Percentiles rank a stretch among this genome's conserved stretches.
These are phyloP conservation scores for Brienomyrus longianalis DNA, from an alignment of 2,113 vertebrate genomes.

Conservation along the genomic window DNA sequence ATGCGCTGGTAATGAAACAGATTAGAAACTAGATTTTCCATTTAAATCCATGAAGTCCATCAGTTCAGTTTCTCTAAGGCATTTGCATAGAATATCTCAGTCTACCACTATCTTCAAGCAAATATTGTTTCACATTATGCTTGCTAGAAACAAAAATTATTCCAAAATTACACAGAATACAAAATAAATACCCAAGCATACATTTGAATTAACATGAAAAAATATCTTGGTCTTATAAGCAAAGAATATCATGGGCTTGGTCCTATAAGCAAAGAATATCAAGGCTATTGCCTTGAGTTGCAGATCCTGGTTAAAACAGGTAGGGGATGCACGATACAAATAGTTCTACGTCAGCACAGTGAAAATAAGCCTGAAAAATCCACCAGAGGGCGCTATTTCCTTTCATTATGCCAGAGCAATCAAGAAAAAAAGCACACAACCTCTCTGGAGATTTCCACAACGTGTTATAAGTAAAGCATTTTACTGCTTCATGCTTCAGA, in stretches of 20 bases:
- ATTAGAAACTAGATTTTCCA: neutral
- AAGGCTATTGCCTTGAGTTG: neutral
- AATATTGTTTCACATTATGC: neutral
- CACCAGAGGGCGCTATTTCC: neutral
- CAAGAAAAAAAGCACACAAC: neutral
- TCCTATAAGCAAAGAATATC: neutral
- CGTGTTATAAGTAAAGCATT: neutral
- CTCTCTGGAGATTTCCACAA: neutral
- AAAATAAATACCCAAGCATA: neutral
- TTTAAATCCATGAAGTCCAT: neutral
- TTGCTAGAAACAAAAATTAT: neutral
- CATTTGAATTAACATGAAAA: neutral
- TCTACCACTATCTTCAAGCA: neutral
- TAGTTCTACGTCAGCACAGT: neutral
- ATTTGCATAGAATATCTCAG: conserved; percentile 17
- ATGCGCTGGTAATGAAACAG: neutral
- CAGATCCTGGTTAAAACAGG: neutral
- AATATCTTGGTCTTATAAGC: neutral
- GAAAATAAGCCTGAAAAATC: neutral
- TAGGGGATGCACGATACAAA: neutral
- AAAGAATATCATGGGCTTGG: neutral
- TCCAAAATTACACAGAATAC: neutral
- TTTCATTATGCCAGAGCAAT: neutral
- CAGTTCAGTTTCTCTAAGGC: neutral
- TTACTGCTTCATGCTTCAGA: neutral